Percentiles rank a stretch among this genome's conserved stretches.
phyloP scores from a whole-genome alignment of 2,888 invertebrate genomes.

The Harpalus rufipes region DNA sequence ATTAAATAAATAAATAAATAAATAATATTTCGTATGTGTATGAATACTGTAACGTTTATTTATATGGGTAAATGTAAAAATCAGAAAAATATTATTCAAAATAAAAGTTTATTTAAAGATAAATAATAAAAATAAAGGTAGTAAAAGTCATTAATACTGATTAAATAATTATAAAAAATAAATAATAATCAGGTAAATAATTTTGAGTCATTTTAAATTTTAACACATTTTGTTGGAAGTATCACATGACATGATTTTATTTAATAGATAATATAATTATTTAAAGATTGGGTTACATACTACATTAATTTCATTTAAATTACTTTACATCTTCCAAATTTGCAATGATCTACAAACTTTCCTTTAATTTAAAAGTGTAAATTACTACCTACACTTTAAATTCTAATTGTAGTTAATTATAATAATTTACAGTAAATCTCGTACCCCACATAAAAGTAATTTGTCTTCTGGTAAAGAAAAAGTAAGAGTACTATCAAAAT shows the following conservation, averaged over 20 bases:
- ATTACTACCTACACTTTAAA: background rate
- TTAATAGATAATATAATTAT: background rate
- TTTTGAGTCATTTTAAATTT: background rate
- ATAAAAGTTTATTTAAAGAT: too few relatives aligned
- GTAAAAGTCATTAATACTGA: too few relatives aligned
- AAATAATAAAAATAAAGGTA: too few relatives aligned
- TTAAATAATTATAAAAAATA: too few relatives aligned
- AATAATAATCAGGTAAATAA: background rate
- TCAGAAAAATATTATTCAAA: too few relatives aligned
- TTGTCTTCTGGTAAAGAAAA: background rate
- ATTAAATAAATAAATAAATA: too few relatives aligned
- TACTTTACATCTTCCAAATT: background rate
- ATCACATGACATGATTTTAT: background rate
- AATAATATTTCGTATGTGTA: too few relatives aligned
- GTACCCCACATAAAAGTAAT: background rate
- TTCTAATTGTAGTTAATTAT: background rate
- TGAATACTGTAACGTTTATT: too few relatives aligned
- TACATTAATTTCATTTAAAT: background rate
- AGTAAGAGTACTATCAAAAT: background rate
- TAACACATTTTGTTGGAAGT: background rate
- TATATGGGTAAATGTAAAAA: too few relatives aligned
- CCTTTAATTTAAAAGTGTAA: background rate
- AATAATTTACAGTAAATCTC: background rate
- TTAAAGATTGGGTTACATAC: background rate
- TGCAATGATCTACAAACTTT: background rate